Conservation (phyloP, 2,797 vertebrate genomes). For the Epinephelus awoara region DNA sequence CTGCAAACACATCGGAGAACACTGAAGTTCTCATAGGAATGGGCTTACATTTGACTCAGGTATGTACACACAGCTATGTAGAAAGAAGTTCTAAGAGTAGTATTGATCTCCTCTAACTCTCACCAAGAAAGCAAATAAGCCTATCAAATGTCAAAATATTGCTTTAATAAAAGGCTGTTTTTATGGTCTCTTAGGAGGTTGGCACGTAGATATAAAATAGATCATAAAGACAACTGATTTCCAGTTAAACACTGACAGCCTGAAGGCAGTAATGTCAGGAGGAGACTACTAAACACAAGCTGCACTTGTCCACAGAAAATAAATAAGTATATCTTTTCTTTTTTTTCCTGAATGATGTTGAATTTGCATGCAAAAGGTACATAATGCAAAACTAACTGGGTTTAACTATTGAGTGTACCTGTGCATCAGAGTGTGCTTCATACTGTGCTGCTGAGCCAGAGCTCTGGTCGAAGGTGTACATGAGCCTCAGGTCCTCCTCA, state of each 20-base stretch:
- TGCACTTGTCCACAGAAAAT: background rate
- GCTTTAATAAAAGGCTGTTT: background rate
- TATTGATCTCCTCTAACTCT: background rate
- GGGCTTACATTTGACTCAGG: too few species aligned
- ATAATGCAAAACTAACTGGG: background rate
- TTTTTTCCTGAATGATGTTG: background rate
- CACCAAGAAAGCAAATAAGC: background rate
- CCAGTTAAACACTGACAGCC: background rate
- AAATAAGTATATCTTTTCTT: too few species aligned
- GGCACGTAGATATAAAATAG: background rate
- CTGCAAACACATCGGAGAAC: too few species aligned
- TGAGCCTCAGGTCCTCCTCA: slow-evolving; percentile 93
- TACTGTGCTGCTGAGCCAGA: slow-evolving; percentile 87
- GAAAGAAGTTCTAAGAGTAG: background rate
- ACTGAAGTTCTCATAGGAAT: too few species aligned
- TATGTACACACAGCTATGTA: too few species aligned
- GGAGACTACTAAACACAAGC: background rate
- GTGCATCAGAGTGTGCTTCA: slow-evolving; percentile 95
- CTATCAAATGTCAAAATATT: background rate
- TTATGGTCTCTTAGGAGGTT: background rate
- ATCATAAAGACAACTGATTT: background rate
- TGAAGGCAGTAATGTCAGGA: background rate
- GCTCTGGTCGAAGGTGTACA: slow-evolving; percentile 93
- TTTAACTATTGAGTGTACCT: slow-evolving; percentile 84
- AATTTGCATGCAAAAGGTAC: background rate